A percentile compares a stretch with the other conserved stretches of the same genome.
Evolutionary conservation across 2,113 vertebrate species (phyloP).

Genomic region (Glaucidium brasilianum): DNA sequence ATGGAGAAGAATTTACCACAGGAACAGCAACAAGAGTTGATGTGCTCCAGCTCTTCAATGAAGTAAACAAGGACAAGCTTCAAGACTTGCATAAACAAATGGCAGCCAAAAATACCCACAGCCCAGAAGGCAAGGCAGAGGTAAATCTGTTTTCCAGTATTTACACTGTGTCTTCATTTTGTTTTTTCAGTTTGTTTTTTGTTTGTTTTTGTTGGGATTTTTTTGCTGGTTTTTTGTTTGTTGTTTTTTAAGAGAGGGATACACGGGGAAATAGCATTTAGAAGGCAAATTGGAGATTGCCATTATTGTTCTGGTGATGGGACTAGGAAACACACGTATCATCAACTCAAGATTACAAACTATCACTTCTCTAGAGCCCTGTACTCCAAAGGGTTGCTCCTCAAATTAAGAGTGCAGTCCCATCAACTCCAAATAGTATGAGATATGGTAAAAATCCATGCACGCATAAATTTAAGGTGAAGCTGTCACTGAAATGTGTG

Average conservation of each 20-base stretch:
- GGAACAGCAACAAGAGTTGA: background rate
- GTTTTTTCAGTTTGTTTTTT: background rate
- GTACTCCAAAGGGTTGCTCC: background rate
- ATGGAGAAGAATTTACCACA: background rate
- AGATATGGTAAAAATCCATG: background rate
- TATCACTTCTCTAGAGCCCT: background rate
- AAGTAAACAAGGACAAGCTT: background rate
- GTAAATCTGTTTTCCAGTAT: background rate
- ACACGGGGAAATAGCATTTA: background rate
- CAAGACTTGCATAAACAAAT: background rate
- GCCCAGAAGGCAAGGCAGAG: background rate
- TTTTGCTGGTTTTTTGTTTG: no score
- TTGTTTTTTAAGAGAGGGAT: background rate
- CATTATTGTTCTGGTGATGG: background rate
- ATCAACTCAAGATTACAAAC: background rate
- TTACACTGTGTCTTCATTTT: background rate
- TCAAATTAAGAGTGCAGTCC: background rate
- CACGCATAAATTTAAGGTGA: background rate
- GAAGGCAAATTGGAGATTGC: background rate
- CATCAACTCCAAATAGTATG: background rate
- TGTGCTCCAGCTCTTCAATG: background rate
- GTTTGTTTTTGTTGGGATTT: no score
- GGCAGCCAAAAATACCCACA: background rate
- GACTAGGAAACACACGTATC: background rate
- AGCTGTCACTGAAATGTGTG: background rate